These are phyloP conservation scores for Drosophila santomea DNA, from an alignment of 1,140 invertebrate species.

Conservation along the genomic window DNA sequence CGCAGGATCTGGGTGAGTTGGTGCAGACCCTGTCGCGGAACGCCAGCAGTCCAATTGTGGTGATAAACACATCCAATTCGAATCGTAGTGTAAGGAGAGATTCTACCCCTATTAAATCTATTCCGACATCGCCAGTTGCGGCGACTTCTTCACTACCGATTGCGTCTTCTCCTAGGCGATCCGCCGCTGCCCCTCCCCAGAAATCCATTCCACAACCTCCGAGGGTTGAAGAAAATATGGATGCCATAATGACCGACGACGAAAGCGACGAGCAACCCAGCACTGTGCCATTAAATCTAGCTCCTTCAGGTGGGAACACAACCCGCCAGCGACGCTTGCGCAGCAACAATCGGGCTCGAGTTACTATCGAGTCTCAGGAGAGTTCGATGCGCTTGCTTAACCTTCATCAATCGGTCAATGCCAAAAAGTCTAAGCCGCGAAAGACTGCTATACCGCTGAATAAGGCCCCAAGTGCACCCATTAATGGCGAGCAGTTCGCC, in stretches of 20 bases:
- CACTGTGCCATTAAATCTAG: conserved; percentile 55
- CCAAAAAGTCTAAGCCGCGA: conserved; percentile 1
- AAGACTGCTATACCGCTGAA: conserved; percentile 42
- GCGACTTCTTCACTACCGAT: background rate
- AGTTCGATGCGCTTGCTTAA: conserved; percentile 50
- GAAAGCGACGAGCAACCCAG: conserved; percentile 55
- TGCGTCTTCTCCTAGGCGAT: conserved; percentile 3
- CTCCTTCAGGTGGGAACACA: conserved; percentile 33
- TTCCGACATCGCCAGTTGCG: background rate
- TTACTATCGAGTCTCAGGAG: conserved; percentile 8
- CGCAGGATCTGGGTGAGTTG: conserved; percentile 19
- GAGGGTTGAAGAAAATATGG: background rate
- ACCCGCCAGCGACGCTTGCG: conserved; percentile 8
- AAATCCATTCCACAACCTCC: conserved; percentile 16
- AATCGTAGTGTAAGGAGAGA: background rate
- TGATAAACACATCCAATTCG: conserved; percentile 8
- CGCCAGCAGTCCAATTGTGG: conserved; percentile 20
- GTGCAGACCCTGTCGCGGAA: conserved; percentile 41
- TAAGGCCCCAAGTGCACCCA: conserved; percentile 58
- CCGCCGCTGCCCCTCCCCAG: background rate
- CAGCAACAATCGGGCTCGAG: background rate
- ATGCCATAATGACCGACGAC: conserved; percentile 65
- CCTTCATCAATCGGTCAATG: conserved; percentile 40
- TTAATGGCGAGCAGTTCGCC: conserved; percentile 74
- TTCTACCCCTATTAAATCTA: background rate